Base-by-base conservation (phyloP, 1,140 invertebrate genomes). In the Stenopsyche tienmushanensis region DNA sequence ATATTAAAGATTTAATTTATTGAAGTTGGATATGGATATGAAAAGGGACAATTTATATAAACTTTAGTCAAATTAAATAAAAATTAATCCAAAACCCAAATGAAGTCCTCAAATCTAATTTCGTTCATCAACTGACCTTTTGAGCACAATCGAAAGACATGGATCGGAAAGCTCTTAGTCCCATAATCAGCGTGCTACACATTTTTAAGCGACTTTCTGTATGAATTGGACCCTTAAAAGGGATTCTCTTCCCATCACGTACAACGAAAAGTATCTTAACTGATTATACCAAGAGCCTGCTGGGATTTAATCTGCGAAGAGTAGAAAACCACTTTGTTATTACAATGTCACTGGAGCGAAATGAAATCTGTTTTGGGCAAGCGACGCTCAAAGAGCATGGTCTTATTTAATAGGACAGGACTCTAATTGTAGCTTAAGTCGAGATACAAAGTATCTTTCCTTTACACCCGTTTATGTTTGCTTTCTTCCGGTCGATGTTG, bases 221-320 rank as follows among this genome's bases (percentile, higher is more conserved):
- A 13, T 13, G 29, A 34, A 34, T 34, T 13, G 29, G 29, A 13
- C 29, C 5, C 29, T 5, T 5, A 13, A 5, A 13, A 34, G 29
- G 29, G 29, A 34, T 34, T 34, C 5, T 7, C 5, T 7, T 34
- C 29, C 29, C 29, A 34, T 34, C 29, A 34, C 29, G 29, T 34
- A 13, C 29, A 5, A 34, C 29, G 29, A 7, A 5, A 13, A 34
- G 29, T 34, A 34, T 13, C 29, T 34, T 34, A 34, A 34, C 29
- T 34, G 29, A 34, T 34, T 34, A 34, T 13, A 34, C 29, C 13
- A 5, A 18, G 44, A 5, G 8, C 8, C 3, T 20, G 44, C 17
- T 18, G 10, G 44, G 44, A 47, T 34, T 34, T 34, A 54, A 54
- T 54, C 20, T 21, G 13, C 10, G 24, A 54, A 54, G 25, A 9